These are phyloP conservation scores for Polydrusus pterygomalis DNA, from an alignment of 2,888 invertebrate genomes.

Conservation along the genomic window DNA sequence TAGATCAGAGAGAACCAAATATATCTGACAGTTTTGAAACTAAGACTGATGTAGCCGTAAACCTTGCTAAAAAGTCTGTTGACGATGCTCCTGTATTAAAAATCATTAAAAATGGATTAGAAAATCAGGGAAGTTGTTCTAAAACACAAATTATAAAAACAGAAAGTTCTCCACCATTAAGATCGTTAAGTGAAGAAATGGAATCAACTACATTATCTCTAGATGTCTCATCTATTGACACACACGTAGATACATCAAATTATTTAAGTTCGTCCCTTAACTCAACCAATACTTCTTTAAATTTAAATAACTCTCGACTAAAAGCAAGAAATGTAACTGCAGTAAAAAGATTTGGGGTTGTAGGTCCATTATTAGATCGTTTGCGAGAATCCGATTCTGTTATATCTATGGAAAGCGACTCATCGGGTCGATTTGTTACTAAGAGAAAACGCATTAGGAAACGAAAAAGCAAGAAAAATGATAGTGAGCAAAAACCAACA, in stretches of 20 bases:
- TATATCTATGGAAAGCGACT: slow-evolving; percentile 28
- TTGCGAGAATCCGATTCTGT: slow-evolving; percentile 40
- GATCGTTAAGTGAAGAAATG: not conserved
- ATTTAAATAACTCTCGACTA: not conserved
- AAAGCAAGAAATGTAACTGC: not conserved
- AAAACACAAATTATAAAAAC: not conserved
- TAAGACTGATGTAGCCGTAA: slow-evolving; percentile 9
- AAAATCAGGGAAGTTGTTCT: not conserved
- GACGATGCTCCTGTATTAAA: not conserved
- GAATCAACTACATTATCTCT: not conserved
- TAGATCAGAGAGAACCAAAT: slow-evolving; percentile 1
- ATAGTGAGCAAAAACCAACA: not conserved
- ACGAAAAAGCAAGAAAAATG: slow-evolving; percentile 22
- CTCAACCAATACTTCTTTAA: slow-evolving; percentile 17
- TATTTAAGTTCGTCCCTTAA: not conserved
- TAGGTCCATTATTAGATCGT: slow-evolving; percentile 28
- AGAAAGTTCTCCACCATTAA: not conserved
- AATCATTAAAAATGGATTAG: not conserved
- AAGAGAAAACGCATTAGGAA: slow-evolving; percentile 33
- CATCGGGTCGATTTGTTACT: slow-evolving; percentile 29
- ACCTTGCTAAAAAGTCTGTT: not conserved
- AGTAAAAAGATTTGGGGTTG: not conserved
- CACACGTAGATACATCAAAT: not conserved
- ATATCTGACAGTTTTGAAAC: not conserved
- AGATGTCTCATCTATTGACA: slow-evolving; percentile 16